Base-by-base conservation (phyloP, 2,888 invertebrate species). In the Troides aeacus region DNA sequence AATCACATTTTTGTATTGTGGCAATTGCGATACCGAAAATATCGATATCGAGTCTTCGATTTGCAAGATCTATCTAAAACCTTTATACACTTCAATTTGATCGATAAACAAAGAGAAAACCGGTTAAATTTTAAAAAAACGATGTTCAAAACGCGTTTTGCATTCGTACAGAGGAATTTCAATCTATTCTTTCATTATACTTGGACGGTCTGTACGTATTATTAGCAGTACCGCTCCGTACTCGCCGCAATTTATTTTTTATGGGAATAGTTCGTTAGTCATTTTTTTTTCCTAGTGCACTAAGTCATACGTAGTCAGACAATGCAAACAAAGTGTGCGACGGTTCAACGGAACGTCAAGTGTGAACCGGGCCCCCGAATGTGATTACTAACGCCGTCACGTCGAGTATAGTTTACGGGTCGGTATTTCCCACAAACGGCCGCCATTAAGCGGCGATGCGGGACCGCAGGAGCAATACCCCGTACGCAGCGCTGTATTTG, bases 331-430 rank as follows among this genome's bases (percentile, higher is more conserved):
- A 10, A 46, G 59, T 23, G 42, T 59, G 59, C 39, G 23, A 17
- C 50, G 60, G 66, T 66, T 66, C 53, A 66, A 61, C 61, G 63
- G 23, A 65, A 42, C 57, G 17, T 46, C 46, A 61, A 66, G 74
- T 75, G 74, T 74, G 74, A 71, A 72, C 70, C 73, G 75, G 73
- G 75, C 74, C 75, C 74, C 76, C 73, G 69, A 74, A 73, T 70
- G 70, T 72, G 78, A 81, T 86, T 84, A 75, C 75, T 76, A 86
- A 81, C 80, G 76, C 73, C 68, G 78, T 84, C 86, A 86, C 85
- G 86, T 79, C 70, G 74, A 70, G 62, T 65, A 62, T 68, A 74
- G 70, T 72, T 73, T 72, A 72, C 74, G 75, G 74, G 76, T 76
- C 69, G 80, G 83, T 79, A 81, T 83, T 84, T 79, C 82, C 84